These are phyloP conservation scores for Rhyacichthys aspro DNA, from an alignment of 2,797 vertebrate species.

Conservation along the genomic window DNA sequence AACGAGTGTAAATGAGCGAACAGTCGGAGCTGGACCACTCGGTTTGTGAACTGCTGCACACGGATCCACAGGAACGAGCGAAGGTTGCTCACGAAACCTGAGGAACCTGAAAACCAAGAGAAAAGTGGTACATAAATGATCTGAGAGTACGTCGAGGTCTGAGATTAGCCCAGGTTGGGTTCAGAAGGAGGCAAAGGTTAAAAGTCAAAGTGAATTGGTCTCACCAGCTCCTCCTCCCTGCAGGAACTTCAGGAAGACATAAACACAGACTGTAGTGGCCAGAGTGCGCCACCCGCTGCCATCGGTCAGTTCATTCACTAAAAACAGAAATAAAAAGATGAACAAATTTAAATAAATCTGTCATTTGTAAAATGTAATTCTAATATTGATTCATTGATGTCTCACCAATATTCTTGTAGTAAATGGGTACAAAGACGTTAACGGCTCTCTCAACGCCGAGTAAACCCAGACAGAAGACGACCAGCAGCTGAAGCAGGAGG, in stretches of 20 bases:
- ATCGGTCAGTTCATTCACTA: conserved; percentile 88
- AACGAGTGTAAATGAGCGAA: conserved; percentile 90
- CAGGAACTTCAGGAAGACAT: conserved; percentile 90
- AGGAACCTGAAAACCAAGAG: conserved; percentile 74
- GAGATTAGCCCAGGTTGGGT: background rate
- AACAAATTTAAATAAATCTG: too few relatives aligned
- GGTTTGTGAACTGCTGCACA: conserved; percentile 95
- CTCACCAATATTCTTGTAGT: conserved; percentile 92
- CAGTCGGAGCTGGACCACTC: conserved; percentile 87
- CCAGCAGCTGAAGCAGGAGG: conserved; percentile 85
- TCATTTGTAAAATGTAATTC: background rate
- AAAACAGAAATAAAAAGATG: background rate
- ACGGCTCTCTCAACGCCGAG: conserved; percentile 89
- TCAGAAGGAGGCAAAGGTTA: too few relatives aligned
- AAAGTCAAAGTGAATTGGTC: too few relatives aligned
- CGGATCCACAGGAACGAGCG: conserved; percentile 94
- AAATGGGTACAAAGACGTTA: conserved; percentile 95
- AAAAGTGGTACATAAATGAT: background rate
- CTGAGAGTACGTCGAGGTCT: background rate
- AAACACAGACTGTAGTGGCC: conserved; percentile 85
- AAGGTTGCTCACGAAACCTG: conserved; percentile 91
- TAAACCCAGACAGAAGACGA: conserved; percentile 88
- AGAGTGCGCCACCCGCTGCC: conserved; percentile 83
- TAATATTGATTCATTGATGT: too few relatives aligned
- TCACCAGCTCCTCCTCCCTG: conserved; percentile 95